These are phyloP conservation scores for Salvator merianae DNA, from an alignment of 2,113 vertebrate genomes.

Conservation along the genomic window DNA sequence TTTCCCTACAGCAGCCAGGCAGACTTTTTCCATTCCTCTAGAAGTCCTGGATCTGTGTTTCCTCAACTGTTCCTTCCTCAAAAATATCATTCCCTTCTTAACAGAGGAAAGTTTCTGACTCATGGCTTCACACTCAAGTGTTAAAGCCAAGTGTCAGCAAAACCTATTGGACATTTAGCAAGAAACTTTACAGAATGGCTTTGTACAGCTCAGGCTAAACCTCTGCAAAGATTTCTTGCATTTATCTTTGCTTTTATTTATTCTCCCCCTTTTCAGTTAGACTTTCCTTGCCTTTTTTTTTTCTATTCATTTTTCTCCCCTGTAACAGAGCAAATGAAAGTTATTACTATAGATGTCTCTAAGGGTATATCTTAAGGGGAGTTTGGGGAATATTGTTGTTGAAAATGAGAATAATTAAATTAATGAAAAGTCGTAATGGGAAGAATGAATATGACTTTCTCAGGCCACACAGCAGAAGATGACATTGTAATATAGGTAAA, in stretches of 20 bases:
- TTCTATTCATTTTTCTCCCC: neutral
- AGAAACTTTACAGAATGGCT: conserved; percentile 2
- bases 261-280: too few relatives aligned
- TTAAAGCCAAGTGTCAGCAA: neutral
- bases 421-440: too few relatives aligned
- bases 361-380: neutral
- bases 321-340: neutral
- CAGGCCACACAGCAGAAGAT: neutral
- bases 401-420: neutral
- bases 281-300: neutral
- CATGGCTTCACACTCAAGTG: conserved; percentile 43
- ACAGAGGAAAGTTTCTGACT: conserved; percentile 38
- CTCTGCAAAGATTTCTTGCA: neutral
- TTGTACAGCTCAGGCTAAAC: neutral
- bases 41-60: neutral
- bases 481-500: neutral
- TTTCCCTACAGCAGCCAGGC: neutral
- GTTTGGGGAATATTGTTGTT: too few relatives aligned
- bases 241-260: neutral
- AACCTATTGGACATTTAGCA: conserved; percentile 23
- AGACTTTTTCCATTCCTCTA: conserved; percentile 19
- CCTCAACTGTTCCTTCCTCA: neutral
- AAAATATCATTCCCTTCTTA: conserved; percentile 22
- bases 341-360: neutral
- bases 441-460: neutral